These are phyloP conservation scores for Arenicola marina DNA, from an alignment of 2,888 invertebrate genomes.

Conservation along the genomic window DNA sequence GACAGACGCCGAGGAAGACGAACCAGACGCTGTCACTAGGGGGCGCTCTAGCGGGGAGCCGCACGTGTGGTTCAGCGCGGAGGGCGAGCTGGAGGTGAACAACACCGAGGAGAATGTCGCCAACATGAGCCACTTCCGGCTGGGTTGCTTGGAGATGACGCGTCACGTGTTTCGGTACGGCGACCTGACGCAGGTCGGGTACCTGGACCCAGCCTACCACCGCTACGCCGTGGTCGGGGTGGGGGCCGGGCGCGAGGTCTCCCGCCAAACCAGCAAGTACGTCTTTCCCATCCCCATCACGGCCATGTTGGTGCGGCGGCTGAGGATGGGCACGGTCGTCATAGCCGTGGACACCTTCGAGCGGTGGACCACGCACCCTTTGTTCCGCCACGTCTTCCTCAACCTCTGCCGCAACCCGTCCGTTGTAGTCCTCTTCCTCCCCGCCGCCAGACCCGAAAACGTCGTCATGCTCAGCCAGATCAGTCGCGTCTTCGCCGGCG, in stretches of 20 bases:
- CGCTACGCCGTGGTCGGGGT: not conserved
- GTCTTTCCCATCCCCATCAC: not conserved
- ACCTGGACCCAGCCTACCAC: too few species aligned
- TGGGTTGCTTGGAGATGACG: too few species aligned
- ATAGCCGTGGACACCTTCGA: not conserved
- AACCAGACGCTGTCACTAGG: too few species aligned
- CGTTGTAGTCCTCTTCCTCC: not conserved
- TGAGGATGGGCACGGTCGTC: not conserved
- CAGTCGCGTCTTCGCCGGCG: conserved; percentile 16
- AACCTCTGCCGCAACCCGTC: not conserved
- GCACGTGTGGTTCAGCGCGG: too few species aligned
- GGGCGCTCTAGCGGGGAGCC: too few species aligned
- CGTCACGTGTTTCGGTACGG: too few species aligned
- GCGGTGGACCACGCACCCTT: not conserved
- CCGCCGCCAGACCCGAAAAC: conserved; percentile 3
- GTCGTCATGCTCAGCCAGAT: conserved; percentile 21
- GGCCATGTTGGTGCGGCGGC: not conserved
- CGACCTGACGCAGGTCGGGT: too few species aligned
- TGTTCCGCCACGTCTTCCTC: not conserved
- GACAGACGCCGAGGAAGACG: too few species aligned
- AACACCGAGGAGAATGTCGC: too few species aligned
- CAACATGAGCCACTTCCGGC: too few species aligned
- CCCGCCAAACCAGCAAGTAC: not conserved
- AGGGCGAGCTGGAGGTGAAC: too few species aligned
- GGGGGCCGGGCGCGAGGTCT: not conserved